Conservation (phyloP, 2,888 invertebrate genomes). For the Alsophila aescularia region DNA sequence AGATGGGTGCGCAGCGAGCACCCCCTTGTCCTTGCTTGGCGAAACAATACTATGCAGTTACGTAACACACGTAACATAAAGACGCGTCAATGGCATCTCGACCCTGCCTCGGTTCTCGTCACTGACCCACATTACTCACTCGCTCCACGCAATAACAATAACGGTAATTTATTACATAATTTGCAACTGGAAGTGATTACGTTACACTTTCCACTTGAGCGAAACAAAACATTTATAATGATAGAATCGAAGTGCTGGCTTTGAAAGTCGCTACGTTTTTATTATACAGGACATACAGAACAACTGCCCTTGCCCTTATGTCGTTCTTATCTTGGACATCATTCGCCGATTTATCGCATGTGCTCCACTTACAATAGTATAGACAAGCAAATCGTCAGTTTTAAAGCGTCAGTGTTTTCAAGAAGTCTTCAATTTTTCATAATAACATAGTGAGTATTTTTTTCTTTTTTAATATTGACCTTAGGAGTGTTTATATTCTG, state of each 20-base stretch:
- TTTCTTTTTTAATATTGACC: too few relatives aligned
- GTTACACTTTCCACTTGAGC: conserved; percentile 46
- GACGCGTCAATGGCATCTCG: conserved; percentile 80
- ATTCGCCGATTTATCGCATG: too few relatives aligned
- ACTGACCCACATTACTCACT: conserved; percentile 80
- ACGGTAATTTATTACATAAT: conserved; percentile 71
- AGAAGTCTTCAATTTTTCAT: too few relatives aligned
- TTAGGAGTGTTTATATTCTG: too few relatives aligned
- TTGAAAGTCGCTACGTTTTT: not conserved
- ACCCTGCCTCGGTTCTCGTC: conserved; percentile 80
- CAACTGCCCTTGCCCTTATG: too few relatives aligned
- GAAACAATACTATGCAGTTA: conserved; percentile 72
- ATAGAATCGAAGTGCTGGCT: conserved; percentile 6
- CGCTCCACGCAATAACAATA: conserved; percentile 71
- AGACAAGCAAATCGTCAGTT: too few relatives aligned
- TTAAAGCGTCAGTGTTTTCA: too few relatives aligned
- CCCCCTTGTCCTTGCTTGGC: conserved; percentile 63
- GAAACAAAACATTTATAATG: conserved; percentile 35
- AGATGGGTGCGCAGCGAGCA: conserved; percentile 37
- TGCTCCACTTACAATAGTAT: too few relatives aligned
- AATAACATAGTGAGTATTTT: too few relatives aligned
- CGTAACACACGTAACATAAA: conserved; percentile 46
- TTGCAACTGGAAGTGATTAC: conserved; percentile 58
- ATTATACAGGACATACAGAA: too few relatives aligned
- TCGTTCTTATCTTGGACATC: too few relatives aligned